Conservation (phyloP, 2,888 invertebrate genomes). For the Muscina levida region DNA sequence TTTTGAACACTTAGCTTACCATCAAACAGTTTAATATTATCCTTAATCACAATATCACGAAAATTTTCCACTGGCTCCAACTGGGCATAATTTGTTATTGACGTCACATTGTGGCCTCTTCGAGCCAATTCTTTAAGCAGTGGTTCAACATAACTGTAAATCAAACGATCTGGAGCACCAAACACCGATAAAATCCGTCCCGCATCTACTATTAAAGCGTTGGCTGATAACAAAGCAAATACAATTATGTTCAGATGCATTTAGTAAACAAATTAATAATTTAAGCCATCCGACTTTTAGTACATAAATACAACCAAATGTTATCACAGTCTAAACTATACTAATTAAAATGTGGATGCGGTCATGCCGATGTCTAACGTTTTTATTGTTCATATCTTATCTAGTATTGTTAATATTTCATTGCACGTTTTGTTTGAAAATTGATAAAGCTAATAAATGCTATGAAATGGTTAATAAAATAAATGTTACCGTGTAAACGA, state of each 20-base stretch:
- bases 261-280: neutral
- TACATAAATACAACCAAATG: neutral
- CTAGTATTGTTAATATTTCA: too few relatives aligned
- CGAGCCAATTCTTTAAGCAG: conserved; percentile 71
- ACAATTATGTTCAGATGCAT: neutral
- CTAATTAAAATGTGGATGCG: too few relatives aligned
- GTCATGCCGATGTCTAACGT: too few relatives aligned
- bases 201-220: conserved; percentile 43
- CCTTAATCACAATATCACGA: conserved; percentile 66
- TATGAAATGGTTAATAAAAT: too few relatives aligned
- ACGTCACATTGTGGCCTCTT: conserved; percentile 72
- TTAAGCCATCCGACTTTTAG: neutral
- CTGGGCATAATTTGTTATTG: conserved; percentile 72
- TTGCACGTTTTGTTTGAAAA: too few relatives aligned
- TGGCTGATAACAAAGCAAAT: neutral
- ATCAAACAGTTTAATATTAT: conserved; percentile 32
- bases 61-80: conserved; percentile 69
- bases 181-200: conserved; percentile 71
- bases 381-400: too few relatives aligned
- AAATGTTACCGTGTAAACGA: too few relatives aligned
- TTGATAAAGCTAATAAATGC: too few relatives aligned
- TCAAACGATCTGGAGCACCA: conserved; percentile 69
- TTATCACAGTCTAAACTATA: neutral
- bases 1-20: conserved; percentile 24
- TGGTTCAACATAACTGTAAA: conserved; percentile 73